Evolutionary conservation across 2,888 invertebrate species (phyloP).

Genomic region (Capitulum mitella): DNA sequence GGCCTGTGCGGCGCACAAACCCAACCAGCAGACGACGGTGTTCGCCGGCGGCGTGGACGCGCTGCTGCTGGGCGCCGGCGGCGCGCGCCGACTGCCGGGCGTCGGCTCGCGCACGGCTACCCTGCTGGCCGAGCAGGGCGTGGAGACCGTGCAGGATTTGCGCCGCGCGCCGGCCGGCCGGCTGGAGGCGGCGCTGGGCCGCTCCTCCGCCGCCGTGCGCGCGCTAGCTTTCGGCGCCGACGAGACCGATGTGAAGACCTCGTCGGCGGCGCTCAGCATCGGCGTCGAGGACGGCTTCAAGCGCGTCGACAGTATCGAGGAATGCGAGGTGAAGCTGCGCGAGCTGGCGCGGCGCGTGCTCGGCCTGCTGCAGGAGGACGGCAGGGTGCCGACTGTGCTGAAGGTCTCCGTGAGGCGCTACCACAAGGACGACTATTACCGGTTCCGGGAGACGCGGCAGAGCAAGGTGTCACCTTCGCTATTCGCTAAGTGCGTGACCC

Average conservation of each 20-base stretch:
- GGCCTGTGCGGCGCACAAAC: constrained; percentile 57
- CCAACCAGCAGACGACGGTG: constrained; percentile 72
- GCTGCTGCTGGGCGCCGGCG: constrained; percentile 58
- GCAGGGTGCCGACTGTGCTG: constrained; percentile 65
- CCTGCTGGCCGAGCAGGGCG: constrained; percentile 56
- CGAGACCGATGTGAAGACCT: constrained; percentile 60
- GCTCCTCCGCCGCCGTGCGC: constrained; percentile 58
- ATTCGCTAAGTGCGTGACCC: constrained; percentile 50
- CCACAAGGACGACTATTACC: constrained; percentile 44
- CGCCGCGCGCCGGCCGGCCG: constrained; percentile 37
- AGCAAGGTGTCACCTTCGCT: constrained; percentile 54
- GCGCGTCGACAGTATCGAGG: constrained; percentile 58
- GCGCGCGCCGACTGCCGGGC: constrained; percentile 61
- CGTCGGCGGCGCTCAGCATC: constrained; percentile 69
- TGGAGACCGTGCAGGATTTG: constrained; percentile 60
- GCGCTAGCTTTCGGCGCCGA: constrained; percentile 69
- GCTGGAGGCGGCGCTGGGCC: constrained; percentile 47
- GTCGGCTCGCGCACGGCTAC: constrained; percentile 65
- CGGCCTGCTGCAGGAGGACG: constrained; percentile 65
- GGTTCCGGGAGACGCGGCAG: constrained; percentile 32
- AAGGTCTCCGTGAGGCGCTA: constrained; percentile 66
- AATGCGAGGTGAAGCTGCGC: constrained; percentile 63
- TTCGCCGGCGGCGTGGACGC: constrained; percentile 60
- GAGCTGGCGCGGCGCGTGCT: constrained; percentile 61
- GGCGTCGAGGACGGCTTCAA: constrained; percentile 72